A percentile compares a stretch with the other conserved stretches of the same genome.
These are phyloP conservation scores for Oncorhynchus tshawytscha DNA, from an alignment of 2,113 vertebrate species.

Conservation along the genomic window DNA sequence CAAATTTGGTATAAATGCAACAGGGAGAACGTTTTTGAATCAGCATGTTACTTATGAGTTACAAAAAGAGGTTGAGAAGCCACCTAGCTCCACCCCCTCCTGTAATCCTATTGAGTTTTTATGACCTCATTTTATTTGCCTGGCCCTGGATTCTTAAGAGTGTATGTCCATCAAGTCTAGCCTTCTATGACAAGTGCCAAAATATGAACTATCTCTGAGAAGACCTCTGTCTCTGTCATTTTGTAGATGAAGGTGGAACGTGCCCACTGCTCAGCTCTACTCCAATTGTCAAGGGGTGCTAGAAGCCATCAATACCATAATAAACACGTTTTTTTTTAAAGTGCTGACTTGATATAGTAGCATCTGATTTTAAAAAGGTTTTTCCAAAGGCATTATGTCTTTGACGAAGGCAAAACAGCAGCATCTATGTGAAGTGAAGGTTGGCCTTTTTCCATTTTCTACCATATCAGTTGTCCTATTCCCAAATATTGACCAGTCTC, in stretches of 20 bases:
- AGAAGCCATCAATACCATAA: no score
- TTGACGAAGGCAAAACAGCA: no score
- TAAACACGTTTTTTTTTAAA: no score
- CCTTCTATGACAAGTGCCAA: neutral
- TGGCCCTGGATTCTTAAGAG: neutral
- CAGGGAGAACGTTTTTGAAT: neutral
- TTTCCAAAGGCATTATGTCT: no score
- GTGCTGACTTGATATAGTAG: no score
- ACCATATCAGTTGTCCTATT: neutral
- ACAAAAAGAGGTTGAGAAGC: neutral
- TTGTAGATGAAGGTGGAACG: no score
- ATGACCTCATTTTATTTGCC: neutral
- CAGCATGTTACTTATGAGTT: neutral
- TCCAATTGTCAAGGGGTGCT: no score
- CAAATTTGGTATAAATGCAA: neutral
- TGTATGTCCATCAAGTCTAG: neutral
- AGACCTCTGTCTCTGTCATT: neutral
- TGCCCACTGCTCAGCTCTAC: no score
- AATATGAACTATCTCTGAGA: neutral
- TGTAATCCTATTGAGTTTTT: neutral
- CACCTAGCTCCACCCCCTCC: neutral
- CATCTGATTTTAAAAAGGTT: no score
- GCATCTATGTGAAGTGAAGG: no score
- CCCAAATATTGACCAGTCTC: no score
- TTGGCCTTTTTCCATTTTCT: neutral